These are phyloP conservation scores for Myotis findleyi DNA, from an alignment of 2,797 vertebrate species.

Conservation along the genomic window DNA sequence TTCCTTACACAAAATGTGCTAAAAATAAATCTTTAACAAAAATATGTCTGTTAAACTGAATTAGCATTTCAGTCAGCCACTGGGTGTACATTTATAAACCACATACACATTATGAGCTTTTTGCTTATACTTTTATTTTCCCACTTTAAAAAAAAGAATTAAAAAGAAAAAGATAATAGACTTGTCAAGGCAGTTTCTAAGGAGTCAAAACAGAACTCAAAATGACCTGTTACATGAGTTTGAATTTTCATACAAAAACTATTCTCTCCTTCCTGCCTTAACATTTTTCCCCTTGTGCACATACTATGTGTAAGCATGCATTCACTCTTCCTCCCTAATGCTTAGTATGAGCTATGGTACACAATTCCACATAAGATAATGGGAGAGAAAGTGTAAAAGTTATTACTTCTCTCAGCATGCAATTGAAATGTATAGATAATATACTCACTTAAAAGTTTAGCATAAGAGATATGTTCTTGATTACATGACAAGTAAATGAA, in stretches of 20 bases:
- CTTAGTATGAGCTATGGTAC: not conserved
- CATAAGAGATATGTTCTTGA: not conserved
- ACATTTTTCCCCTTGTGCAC: no score
- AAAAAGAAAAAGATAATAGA: not conserved
- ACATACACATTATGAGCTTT: not conserved
- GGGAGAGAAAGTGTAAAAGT: not conserved
- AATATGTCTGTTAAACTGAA: not conserved
- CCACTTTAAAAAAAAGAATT: not conserved
- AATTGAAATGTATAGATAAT: not conserved
- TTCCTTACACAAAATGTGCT: not conserved
- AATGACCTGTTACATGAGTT: not conserved
- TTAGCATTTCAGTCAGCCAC: not conserved
- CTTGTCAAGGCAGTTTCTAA: not conserved
- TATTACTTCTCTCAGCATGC: not conserved
- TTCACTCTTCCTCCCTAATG: not conserved
- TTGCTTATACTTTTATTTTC: not conserved
- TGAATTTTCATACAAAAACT: not conserved
- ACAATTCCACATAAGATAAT: not conserved
- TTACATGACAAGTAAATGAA: not conserved
- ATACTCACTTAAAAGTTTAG: not conserved
- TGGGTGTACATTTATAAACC: not conserved
- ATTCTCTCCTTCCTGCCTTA: not conserved
- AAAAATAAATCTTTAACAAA: conserved; percentile 19
- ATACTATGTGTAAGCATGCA: not conserved
- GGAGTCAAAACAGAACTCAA: not conserved